Percentiles rank a stretch among this genome's conserved stretches.
phyloP scores from a whole-genome alignment of 1,140 invertebrate species.

The Augochlora pura region DNA sequence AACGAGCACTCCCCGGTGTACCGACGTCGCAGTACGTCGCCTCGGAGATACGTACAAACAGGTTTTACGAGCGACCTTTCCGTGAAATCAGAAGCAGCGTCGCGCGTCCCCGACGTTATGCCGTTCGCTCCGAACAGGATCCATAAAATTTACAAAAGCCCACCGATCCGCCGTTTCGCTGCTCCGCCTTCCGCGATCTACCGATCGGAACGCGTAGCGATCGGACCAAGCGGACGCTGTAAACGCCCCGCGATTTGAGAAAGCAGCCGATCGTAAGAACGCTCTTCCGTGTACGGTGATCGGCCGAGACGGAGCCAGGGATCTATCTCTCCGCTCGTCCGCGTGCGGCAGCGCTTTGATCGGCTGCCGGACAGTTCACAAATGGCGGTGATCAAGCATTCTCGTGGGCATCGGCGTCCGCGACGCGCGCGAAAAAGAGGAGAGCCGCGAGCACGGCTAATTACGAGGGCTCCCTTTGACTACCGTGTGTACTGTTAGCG shows the following conservation, averaged over 20 bases:
- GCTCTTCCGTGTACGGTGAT: not conserved
- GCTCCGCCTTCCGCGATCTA: not conserved
- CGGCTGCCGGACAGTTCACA: constrained; percentile 39
- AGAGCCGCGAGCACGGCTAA: constrained; percentile 68
- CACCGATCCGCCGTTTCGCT: not conserved
- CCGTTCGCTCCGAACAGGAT: constrained; percentile 20
- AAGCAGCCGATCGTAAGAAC: not conserved
- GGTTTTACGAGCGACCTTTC: constrained; percentile 39
- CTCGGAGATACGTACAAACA: constrained; percentile 40
- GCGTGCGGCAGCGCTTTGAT: constrained; percentile 31
- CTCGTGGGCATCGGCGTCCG: constrained; percentile 36
- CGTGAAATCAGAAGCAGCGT: constrained; percentile 40
- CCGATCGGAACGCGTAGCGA: not conserved
- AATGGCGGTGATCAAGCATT: constrained; percentile 42
- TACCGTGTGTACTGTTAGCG: constrained; percentile 65
- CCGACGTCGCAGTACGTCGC: constrained; percentile 15
- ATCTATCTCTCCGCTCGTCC: not conserved
- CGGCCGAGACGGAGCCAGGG: not conserved
- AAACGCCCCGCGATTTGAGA: too few species aligned
- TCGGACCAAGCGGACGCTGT: too few species aligned
- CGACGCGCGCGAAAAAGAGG: constrained; percentile 67
- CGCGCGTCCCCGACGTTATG: constrained; percentile 21
- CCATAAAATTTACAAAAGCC: constrained; percentile 28
- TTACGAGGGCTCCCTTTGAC: constrained; percentile 71
- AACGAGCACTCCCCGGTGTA: constrained; percentile 4